These are phyloP conservation scores for Actinia tenebrosa DNA, from an alignment of 64 coral and sea anemone genomes.

Conservation along the genomic window DNA sequence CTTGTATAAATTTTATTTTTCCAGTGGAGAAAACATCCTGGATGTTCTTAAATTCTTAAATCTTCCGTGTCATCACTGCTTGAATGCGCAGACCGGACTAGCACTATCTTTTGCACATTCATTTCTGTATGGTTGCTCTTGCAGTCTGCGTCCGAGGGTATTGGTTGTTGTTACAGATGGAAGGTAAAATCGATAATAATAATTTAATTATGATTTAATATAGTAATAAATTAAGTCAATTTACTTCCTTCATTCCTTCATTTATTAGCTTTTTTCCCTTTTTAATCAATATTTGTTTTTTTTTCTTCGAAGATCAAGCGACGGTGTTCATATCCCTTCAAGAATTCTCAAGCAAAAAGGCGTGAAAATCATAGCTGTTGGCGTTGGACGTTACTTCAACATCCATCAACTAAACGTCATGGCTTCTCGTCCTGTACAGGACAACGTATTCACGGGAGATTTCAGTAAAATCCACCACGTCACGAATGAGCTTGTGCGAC, in stretches of 20 bases:
- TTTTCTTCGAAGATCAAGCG: slow-evolving; percentile 15
- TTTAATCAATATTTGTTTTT: neutral
- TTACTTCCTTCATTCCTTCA: neutral
- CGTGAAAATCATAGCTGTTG: slow-evolving; percentile 15
- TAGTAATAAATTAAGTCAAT: too few species aligned
- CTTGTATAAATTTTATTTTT: neutral
- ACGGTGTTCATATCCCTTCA: slow-evolving; percentile 27
- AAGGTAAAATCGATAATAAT: neutral
- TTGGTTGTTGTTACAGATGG: slow-evolving; percentile 10
- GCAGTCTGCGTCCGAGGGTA: neutral
- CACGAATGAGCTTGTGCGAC: neutral
- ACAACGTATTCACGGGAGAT: neutral
- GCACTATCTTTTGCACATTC: neutral
- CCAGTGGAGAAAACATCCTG: neutral
- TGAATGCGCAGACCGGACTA: neutral
- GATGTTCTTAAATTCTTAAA: neutral
- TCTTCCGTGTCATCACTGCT: neutral
- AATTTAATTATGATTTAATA: too few species aligned
- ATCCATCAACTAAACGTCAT: slow-evolving; percentile 11
- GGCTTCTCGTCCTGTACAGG: neutral
- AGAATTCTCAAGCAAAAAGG: slow-evolving; percentile 1
- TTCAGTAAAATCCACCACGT: neutral
- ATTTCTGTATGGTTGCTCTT: neutral
- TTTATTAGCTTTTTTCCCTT: neutral
- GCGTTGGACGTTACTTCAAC: slow-evolving; percentile 11